These are phyloP conservation scores for Bufo gargarizans DNA, from an alignment of 2,113 vertebrate genomes.

Conservation along the genomic window DNA sequence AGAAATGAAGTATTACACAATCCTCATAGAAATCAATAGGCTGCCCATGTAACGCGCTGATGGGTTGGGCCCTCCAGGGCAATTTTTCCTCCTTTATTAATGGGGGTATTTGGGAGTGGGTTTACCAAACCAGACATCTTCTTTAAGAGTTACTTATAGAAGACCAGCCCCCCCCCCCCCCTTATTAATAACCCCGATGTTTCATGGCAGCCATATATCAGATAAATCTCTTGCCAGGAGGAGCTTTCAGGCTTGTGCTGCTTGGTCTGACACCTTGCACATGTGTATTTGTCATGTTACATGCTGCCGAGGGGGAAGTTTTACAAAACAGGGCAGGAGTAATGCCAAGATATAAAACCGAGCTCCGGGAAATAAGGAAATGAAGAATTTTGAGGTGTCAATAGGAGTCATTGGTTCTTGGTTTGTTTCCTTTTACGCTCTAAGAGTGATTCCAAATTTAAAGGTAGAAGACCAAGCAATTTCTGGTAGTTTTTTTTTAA, in stretches of 20 bases:
- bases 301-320: conserved; percentile 4
- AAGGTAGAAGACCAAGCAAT: no score
- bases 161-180: neutral
- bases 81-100: no score
- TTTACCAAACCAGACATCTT: neutral
- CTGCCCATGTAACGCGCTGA: neutral
- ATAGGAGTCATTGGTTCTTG: neutral
- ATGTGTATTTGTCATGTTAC: neutral
- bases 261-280: neutral
- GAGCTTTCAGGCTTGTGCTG: neutral
- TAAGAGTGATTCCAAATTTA: no score
- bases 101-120: no score
- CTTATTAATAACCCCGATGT: neutral
- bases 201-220: neutral
- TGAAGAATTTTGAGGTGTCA: neutral
- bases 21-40: neutral
- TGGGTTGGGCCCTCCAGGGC: neutral
- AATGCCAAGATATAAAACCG: neutral
- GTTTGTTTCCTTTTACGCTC: neutral
- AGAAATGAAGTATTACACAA: neutral
- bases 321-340: neutral
- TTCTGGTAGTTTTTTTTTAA: no score
- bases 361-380: neutral
- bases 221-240: neutral
- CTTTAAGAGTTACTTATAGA: neutral